Conservation (phyloP, 2,888 invertebrate species). For the Odontomyia ornata region DNA sequence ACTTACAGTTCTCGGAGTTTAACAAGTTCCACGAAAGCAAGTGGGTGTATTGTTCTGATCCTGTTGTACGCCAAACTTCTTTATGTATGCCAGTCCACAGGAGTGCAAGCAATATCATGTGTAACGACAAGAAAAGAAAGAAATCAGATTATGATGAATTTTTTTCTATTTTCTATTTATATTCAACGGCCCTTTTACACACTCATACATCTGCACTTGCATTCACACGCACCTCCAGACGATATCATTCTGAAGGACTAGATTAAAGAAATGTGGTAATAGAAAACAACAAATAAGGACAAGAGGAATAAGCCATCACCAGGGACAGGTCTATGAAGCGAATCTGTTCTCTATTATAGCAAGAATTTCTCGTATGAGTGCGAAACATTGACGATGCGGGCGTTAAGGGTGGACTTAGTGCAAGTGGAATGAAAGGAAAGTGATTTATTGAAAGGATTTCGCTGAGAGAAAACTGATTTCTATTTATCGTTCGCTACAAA, state of each 20-base stretch:
- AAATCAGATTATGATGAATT: conserved; percentile 41
- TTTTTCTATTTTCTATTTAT: conserved; percentile 19
- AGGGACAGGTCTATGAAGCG: conserved; percentile 5
- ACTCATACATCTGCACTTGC: too few relatives aligned
- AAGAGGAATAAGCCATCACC: neutral
- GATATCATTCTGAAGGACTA: conserved; percentile 21
- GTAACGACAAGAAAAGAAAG: conserved; percentile 10
- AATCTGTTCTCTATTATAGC: conserved; percentile 30
- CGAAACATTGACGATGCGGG: neutral
- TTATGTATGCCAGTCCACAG: conserved; percentile 30
- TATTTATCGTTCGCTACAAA: conserved; percentile 10
- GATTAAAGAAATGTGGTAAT: conserved; percentile 40
- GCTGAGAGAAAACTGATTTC: conserved; percentile 34
- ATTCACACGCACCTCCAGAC: neutral
- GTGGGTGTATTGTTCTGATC: conserved; percentile 63
- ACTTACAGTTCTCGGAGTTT: conserved; percentile 68
- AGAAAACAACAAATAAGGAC: conserved; percentile 18
- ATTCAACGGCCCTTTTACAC: neutral
- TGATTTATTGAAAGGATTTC: conserved; percentile 40
- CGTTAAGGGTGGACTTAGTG: neutral
- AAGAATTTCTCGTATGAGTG: neutral
- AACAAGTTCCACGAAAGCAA: conserved; percentile 64
- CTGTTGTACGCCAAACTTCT: conserved; percentile 63
- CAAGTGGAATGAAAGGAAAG: conserved; percentile 12
- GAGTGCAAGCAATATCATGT: conserved; percentile 5